Conservation (phyloP, 1,140 invertebrate species). For the Drosophila kohkoa region DNA sequence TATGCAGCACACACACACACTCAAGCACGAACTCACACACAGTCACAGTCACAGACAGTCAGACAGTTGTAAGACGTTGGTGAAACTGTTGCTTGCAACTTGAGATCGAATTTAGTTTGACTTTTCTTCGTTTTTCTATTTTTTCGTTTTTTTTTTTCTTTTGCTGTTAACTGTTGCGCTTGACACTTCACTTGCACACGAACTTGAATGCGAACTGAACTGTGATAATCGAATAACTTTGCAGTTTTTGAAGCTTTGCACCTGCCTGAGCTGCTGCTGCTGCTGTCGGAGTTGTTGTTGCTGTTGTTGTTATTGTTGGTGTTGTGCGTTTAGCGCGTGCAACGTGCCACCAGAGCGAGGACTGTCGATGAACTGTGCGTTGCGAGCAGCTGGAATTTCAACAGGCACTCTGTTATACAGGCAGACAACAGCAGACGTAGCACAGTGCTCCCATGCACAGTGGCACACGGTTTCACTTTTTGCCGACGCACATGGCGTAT, state of each 20-base stretch:
- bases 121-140: background rate
- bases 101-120: background rate
- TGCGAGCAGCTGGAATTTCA: constrained; percentile 56
- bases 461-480: constrained; percentile 37
- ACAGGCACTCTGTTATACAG: constrained; percentile 67
- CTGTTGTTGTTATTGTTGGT: constrained; percentile 34
- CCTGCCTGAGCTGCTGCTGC: constrained; percentile 27
- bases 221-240: constrained; percentile 31
- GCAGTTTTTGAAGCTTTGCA: constrained; percentile 19
- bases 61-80: background rate
- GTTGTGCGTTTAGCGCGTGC: constrained; percentile 57
- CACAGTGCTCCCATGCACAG: constrained; percentile 62
- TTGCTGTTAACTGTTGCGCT: constrained; percentile 2
- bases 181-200: constrained; percentile 11
- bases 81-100: constrained; percentile 25
- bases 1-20: constrained; percentile 48
- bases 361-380: constrained; percentile 78
- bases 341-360: constrained; percentile 69
- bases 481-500: constrained; percentile 71
- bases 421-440: constrained; percentile 33
- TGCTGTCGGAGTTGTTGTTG: constrained; percentile 30
- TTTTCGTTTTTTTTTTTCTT: background rate
- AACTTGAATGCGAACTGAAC: constrained; percentile 29
- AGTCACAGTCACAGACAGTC: background rate
- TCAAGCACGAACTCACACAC: constrained; percentile 10